These are phyloP conservation scores for Cephalotes varians DNA, from an alignment of 2,888 invertebrate species.

Conservation along the genomic window DNA sequence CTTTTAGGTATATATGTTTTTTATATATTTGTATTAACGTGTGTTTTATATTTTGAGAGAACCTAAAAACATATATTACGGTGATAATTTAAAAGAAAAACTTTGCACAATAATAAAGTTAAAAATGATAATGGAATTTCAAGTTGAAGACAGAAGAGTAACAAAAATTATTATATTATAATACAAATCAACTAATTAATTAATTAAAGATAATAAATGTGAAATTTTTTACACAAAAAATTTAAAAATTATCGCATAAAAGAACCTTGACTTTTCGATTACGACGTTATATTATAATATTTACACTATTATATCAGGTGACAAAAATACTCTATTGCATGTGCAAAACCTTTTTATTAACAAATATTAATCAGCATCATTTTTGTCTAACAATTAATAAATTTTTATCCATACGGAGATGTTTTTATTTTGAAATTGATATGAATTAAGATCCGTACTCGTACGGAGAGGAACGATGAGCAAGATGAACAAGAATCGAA, in stretches of 20 bases:
- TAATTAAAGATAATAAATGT: neutral
- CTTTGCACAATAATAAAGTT: neutral
- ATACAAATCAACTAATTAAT: neutral
- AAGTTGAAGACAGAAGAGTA: neutral
- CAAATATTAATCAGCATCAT: neutral
- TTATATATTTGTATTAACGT: neutral
- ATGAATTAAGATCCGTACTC: neutral
- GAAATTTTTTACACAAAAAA: neutral
- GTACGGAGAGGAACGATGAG: neutral
- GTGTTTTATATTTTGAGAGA: neutral
- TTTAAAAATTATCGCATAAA: neutral
- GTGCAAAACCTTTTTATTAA: neutral
- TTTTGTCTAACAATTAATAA: neutral
- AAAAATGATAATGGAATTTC: neutral
- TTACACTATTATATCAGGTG: neutral
- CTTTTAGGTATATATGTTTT: neutral
- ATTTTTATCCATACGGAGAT: neutral
- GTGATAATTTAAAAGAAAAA: neutral
- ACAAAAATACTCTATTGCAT: neutral
- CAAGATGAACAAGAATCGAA: slow-evolving; percentile 6
- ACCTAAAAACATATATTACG: neutral
- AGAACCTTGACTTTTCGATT: neutral
- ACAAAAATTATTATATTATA: neutral
- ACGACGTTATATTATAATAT: neutral
- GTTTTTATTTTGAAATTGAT: neutral